Conservation (phyloP, 1,140 invertebrate species). For the Eubasilissa regina region DNA sequence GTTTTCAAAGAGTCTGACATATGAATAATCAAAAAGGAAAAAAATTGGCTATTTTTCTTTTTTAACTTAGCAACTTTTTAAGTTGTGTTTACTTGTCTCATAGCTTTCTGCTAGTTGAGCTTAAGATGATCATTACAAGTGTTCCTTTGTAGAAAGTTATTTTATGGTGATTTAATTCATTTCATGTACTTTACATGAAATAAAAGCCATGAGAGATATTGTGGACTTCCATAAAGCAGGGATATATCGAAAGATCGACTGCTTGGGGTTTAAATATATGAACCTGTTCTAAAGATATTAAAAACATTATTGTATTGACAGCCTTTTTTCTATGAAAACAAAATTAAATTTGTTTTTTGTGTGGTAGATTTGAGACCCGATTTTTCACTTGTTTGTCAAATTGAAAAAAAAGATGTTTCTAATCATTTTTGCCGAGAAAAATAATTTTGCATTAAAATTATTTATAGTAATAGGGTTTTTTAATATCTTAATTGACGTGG, state of each 20-base stretch:
- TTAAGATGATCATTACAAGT: background rate
- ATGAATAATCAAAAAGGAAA: conserved; percentile 57
- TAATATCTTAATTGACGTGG: too few relatives aligned
- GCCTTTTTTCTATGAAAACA: background rate
- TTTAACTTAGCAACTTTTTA: background rate
- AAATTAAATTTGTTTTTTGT: background rate
- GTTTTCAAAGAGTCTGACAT: conserved; percentile 71
- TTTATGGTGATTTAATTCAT: background rate
- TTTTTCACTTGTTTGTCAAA: background rate
- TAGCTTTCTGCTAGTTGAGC: background rate
- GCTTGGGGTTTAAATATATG: background rate
- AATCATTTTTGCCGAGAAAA: background rate
- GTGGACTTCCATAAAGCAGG: background rate
- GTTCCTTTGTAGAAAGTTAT: background rate
- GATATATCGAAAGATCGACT: background rate
- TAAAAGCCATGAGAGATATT: background rate
- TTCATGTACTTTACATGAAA: too few relatives aligned
- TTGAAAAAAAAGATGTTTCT: background rate
- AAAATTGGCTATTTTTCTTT: background rate
- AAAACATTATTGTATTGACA: background rate
- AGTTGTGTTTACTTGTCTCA: background rate
- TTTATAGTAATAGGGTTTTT: background rate
- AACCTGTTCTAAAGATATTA: background rate
- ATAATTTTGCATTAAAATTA: background rate
- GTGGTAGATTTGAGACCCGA: background rate